Evolutionary conservation across 1,140 invertebrate species (phyloP).

Genomic region (Magallana angulata): DNA sequence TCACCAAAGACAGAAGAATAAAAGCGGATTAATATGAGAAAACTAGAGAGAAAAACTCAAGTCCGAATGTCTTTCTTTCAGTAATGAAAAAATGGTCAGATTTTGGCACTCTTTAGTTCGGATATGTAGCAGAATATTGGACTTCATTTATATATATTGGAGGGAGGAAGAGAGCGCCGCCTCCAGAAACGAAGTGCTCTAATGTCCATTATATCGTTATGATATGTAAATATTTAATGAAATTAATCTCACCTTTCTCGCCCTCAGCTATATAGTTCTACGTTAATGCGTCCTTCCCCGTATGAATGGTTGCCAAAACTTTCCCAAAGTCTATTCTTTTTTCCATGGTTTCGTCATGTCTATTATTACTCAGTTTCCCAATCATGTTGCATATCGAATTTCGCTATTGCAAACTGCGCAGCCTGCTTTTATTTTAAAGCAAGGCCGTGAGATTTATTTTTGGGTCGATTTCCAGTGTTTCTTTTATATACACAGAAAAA

Average conservation of each 20-base stretch:
- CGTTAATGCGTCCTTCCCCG: background rate
- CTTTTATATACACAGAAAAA: background rate
- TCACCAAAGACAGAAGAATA: too few species aligned
- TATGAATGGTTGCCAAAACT: slow-evolving; percentile 25
- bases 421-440: background rate
- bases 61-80: too few species aligned
- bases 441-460: slow-evolving; percentile 4
- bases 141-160: too few species aligned
- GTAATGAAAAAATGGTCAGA: too few species aligned
- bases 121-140: too few species aligned
- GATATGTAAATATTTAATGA: slow-evolving; percentile 37
- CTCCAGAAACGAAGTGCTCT: too few species aligned
- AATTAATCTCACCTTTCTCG: slow-evolving; percentile 19
- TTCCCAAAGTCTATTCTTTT: background rate
- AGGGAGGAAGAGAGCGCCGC: too few species aligned
- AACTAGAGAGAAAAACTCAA: too few species aligned
- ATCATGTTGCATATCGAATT: slow-evolving; percentile 21
- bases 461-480: background rate
- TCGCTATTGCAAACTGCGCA: background rate
- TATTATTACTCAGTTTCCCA: slow-evolving; percentile 25
- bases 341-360: slow-evolving; percentile 28
- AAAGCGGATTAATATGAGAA: too few species aligned
- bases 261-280: background rate
- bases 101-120: too few species aligned
- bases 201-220: background rate